These are phyloP conservation scores for Perca fluviatilis DNA, from an alignment of 2,113 vertebrate species.

Conservation along the genomic window DNA sequence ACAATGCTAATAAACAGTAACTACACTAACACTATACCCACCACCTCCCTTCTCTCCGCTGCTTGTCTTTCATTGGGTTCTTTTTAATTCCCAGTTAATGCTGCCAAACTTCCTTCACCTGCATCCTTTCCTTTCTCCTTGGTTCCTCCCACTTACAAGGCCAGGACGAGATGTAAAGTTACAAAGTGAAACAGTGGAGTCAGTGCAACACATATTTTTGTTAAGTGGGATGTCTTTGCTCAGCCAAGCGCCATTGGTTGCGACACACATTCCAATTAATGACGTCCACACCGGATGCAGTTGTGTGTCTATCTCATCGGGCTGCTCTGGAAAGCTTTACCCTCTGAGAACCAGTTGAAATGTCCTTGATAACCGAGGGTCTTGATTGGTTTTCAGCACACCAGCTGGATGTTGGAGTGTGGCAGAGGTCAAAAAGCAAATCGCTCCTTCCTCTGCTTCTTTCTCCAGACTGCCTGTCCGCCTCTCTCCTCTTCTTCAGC, in stretches of 20 bases:
- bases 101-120: neutral
- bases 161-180: neutral
- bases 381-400: slow-evolving; percentile 29
- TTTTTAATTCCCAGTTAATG: neutral
- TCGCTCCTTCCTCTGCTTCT: slow-evolving; percentile 23
- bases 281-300: neutral
- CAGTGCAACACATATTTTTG: slow-evolving; percentile 8
- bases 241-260: slow-evolving; percentile 11
- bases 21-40: neutral
- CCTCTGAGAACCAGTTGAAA: slow-evolving; percentile 12
- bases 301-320: neutral
- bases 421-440: slow-evolving; percentile 14
- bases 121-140: neutral
- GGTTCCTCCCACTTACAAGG: neutral
- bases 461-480: slow-evolving; percentile 27
- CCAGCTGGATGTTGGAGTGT: slow-evolving; percentile 26
- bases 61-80: neutral
- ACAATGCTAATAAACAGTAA: slow-evolving; percentile 11
- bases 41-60: neutral
- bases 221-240: slow-evolving; percentile 29
- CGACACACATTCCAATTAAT: slow-evolving; percentile 33
- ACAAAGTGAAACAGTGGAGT: slow-evolving; percentile 4
- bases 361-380: slow-evolving; percentile 29
- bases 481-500: slow-evolving; percentile 44
- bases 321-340: slow-evolving; percentile 1